These are phyloP conservation scores for Calonectris borealis DNA, from an alignment of 2,113 vertebrate genomes.

Conservation along the genomic window DNA sequence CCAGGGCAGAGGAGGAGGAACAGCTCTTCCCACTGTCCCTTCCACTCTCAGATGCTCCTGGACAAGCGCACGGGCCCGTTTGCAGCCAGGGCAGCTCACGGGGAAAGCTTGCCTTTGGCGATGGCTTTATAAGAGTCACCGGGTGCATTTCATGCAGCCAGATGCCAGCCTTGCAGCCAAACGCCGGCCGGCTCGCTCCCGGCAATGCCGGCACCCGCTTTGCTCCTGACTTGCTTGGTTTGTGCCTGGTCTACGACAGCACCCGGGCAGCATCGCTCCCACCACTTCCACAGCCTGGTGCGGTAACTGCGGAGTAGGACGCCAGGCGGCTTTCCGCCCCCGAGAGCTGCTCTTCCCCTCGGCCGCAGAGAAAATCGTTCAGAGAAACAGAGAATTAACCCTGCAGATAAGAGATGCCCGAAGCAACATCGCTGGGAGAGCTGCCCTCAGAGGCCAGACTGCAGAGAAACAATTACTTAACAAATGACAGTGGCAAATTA, in stretches of 20 bases:
- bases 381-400: not conserved
- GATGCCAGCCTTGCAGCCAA: not conserved
- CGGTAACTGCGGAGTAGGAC: not conserved
- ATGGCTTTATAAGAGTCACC: not conserved
- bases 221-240: not conserved
- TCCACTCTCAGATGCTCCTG: not conserved
- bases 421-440: not conserved
- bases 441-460: not conserved
- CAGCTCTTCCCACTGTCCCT: not conserved
- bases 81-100: not conserved
- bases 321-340: not conserved
- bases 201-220: not conserved
- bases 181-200: fast-evolving
- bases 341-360: not conserved
- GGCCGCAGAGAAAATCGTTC: fast-evolving
- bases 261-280: not conserved
- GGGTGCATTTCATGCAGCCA: fast-evolving
- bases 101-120: not conserved
- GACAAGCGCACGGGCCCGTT: not conserved
- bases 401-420: not conserved
- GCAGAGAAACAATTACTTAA: not conserved
- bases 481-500: not conserved
- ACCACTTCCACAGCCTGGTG: fast-evolving
- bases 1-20: not conserved
- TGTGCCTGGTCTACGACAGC: not conserved